phyloP scores from a whole-genome alignment of 1,140 invertebrate genomes.

The Meloidogyne exigua region DNA sequence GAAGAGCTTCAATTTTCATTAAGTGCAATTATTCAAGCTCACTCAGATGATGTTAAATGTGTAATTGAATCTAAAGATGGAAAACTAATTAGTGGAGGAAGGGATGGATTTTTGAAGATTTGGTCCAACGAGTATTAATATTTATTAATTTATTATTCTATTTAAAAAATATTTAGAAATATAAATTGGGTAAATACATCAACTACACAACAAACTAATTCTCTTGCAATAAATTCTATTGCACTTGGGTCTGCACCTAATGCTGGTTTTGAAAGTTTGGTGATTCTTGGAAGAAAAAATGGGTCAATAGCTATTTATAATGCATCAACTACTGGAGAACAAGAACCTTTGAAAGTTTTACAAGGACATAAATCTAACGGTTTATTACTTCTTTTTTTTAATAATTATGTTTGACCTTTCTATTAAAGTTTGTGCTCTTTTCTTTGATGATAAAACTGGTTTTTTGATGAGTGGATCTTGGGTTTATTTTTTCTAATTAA shows the following conservation, averaged over 20 bases:
- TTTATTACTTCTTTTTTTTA: conserved; percentile 7
- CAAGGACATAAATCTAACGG: conserved; percentile 30
- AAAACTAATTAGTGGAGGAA: conserved; percentile 18
- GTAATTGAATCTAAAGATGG: conserved; percentile 5
- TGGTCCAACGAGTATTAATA: conserved; percentile 23
- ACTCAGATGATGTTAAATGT: conserved; percentile 20
- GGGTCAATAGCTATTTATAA: conserved; percentile 32
- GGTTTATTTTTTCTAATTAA: too few species aligned
- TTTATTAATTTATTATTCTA: background rate
- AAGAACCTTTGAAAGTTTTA: conserved; percentile 18
- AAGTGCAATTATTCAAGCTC: conserved; percentile 23
- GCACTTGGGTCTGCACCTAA: conserved; percentile 4
- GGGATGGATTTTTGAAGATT: conserved; percentile 31
- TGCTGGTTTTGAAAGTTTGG: conserved; percentile 8
- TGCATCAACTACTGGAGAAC: conserved; percentile 7
- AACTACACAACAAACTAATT: conserved; percentile 9
- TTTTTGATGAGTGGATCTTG: conserved; percentile 26
- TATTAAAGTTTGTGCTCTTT: conserved; percentile 48
- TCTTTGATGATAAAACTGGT: conserved; percentile 23
- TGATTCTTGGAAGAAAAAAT: conserved; percentile 33
- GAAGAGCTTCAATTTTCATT: background rate
- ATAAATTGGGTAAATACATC: background rate
- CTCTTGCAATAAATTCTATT: conserved; percentile 31
- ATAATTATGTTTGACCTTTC: conserved; percentile 22
- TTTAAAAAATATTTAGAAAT: conserved; percentile 5